Evolutionary conservation across 1,140 invertebrate species (phyloP).

Genomic region (Ladona fulva): DNA sequence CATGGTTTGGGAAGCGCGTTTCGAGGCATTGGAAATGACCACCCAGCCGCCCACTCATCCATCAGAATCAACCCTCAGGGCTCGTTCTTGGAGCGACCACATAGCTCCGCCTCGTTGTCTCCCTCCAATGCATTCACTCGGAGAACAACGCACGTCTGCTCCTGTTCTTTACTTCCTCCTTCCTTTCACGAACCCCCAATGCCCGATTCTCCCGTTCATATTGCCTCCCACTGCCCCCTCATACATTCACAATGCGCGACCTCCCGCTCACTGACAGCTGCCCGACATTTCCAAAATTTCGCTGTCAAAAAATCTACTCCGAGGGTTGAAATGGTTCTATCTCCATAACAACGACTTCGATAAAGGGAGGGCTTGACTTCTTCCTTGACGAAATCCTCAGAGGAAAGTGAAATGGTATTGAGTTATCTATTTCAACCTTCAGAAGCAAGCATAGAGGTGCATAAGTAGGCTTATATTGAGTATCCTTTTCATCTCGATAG

Average conservation of each 20-base stretch:
- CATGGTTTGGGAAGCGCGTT: too few species aligned
- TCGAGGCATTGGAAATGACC: neutral
- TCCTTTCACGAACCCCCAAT: too few species aligned
- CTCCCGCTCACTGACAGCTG: neutral
- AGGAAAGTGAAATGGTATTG: too few species aligned
- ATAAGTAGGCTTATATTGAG: too few species aligned
- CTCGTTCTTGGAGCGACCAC: neutral
- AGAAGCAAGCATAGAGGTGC: too few species aligned
- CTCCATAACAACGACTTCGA: neutral
- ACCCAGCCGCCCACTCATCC: neutral
- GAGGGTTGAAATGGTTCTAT: neutral
- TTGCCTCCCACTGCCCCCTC: neutral
- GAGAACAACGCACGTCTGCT: neutral
- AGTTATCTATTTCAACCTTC: too few species aligned
- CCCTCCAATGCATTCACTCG: neutral
- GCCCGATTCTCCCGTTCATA: too few species aligned
- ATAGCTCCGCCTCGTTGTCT: neutral
- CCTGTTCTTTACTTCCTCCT: neutral
- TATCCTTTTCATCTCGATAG: too few species aligned
- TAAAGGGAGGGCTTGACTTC: too few species aligned
- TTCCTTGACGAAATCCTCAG: too few species aligned
- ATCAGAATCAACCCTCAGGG: conserved; percentile 7
- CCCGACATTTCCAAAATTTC: conserved; percentile 1
- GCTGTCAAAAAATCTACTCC: conserved; percentile 5
- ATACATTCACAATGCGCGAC: neutral